Conservation (phyloP, 37 sponge, comb jelly and placozoan species). For the Eunapius fragilis region DNA sequence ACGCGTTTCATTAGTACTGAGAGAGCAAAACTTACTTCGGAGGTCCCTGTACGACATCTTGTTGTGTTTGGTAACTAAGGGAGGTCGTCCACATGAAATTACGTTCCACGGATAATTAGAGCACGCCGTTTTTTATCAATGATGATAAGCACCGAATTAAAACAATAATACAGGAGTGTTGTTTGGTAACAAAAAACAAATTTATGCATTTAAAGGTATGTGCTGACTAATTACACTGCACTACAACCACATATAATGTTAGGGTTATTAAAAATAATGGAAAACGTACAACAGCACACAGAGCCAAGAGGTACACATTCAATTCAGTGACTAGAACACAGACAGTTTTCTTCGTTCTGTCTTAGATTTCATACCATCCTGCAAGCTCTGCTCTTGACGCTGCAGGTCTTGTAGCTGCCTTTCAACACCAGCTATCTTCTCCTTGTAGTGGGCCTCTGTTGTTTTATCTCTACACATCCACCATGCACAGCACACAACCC, state of each 20-base stretch:
- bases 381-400: conserved; percentile 27
- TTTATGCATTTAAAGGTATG: no score
- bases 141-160: no score
- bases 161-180: no score
- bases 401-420: conserved; percentile 23
- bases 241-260: no score
- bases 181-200: no score
- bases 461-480: conserved; percentile 39
- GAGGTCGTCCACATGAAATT: not conserved
- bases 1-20: conserved; percentile 7
- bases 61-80: not conserved
- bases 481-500: not conserved
- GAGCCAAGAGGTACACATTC: not conserved
- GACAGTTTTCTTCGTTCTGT: conserved; percentile 61
- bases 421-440: conserved; percentile 30
- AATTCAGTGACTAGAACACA: conserved; percentile 30
- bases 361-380: conserved; percentile 22
- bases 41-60: conserved; percentile 92
- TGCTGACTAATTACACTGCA: no score
- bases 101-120: no score
- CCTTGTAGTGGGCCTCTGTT: conserved; percentile 30
- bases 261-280: no score
- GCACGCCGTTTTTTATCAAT: no score
- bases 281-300: not conserved
- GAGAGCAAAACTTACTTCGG: conserved; percentile 67